Evolutionary conservation across 2,113 vertebrate genomes (phyloP).

Genomic region (Peromyscus leucopus): DNA sequence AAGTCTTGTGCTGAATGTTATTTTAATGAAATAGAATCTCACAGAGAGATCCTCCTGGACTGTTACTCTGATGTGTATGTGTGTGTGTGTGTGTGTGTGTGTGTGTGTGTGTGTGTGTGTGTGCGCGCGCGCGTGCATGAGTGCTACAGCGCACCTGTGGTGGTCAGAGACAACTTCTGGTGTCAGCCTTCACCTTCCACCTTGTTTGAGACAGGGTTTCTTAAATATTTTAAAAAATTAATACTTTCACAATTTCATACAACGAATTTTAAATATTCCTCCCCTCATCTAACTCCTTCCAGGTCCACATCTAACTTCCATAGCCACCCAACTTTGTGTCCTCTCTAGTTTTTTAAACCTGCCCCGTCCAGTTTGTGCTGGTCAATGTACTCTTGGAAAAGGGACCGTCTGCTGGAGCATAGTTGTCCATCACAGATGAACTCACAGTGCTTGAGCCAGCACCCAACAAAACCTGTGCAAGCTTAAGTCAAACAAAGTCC

Average conservation of each 20-base stretch:
- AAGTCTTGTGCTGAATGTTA: background rate
- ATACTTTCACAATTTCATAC: background rate
- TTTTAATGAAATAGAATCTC: background rate
- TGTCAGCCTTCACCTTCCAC: background rate
- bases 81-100: background rate
- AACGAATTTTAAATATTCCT: background rate
- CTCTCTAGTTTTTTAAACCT: background rate
- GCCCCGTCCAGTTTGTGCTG: background rate
- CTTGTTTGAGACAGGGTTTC: background rate
- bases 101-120: background rate
- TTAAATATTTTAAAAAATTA: background rate
- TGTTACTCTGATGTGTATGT: background rate
- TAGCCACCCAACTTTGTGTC: background rate
- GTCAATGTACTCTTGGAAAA: background rate
- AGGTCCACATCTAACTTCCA: background rate
- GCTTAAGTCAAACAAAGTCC: background rate
- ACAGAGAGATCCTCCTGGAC: no score
- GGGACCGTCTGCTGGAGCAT: no score
- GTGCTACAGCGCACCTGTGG: background rate
- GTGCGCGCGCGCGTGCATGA: background rate
- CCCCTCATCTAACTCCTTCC: no score
- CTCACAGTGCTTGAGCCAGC: background rate
- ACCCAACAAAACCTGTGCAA: background rate
- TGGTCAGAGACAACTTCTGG: background rate
- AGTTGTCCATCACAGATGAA: background rate